Base-by-base conservation (phyloP, 2,113 vertebrate genomes). In the Melanocharis versteri region DNA sequence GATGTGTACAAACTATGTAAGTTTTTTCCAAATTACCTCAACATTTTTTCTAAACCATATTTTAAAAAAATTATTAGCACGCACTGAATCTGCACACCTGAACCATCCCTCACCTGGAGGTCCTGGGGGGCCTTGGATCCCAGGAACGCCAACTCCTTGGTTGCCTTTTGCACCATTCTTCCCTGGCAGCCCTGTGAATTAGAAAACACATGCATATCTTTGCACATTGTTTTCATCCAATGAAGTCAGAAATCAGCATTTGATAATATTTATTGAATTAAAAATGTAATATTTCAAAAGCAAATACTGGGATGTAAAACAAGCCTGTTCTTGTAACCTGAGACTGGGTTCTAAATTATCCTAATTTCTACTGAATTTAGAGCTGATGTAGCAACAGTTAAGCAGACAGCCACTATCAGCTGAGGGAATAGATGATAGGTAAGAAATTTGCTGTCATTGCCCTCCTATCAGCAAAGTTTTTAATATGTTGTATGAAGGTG, bases 101-200 rank as follows among this genome's bases (percentile, higher is more conserved):
- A 64, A 39, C 6, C 37, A 73, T 5, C 24, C n/a, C 95, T 98
- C 96, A 99, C 99, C 99, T 98, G 98, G 98, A 61, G 97, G 98
- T 60, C 99, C 99, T 33, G 98, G 98, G 23, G 98, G 98, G 3
- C 99, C 99, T 88, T 98, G 98, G 31, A 98, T 98, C 87, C 99
- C 99, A 92, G 95, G 96, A 27, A 93, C 95, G 7, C 98, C 98
- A 75, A 98, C 93, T 94, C 99, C 99, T 98, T 98, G 98, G 71
- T 27, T 98, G 50, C 99, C 99, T 78, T 98, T 99, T 60, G 98
- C 98, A 6, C 99, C 99, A 11, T 97, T 98, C 79, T 98, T 98
- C 92, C 99, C 99, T 53, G 98, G 98, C 35, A 98, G 97, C n/a
- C 99, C 99, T 99, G 96, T 54, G 97, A 95, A 97, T 66, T 57